Percentiles rank a stretch among this genome's conserved stretches.
Conservation (phyloP, 1,140 invertebrate genomes). For the Helicoverpa armigera region DNA sequence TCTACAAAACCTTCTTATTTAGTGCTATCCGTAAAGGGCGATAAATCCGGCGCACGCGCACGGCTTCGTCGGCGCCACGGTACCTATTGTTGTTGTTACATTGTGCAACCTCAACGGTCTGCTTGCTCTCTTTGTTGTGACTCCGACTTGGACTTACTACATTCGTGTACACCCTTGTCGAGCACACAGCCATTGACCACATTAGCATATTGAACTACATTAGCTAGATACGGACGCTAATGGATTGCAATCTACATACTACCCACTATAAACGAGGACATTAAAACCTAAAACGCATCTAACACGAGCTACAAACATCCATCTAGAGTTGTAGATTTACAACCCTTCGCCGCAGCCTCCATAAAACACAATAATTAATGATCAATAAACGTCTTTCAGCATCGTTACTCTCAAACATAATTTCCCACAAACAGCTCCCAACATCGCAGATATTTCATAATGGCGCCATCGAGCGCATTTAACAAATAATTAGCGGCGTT, state of each 20-base stretch:
- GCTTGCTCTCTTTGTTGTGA: conserved; percentile 65
- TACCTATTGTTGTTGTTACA: conserved; percentile 59
- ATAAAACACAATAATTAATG: conserved; percentile 31
- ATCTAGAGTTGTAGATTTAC: conserved; percentile 9
- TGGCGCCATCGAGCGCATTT: conserved; percentile 65
- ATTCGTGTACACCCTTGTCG: conserved; percentile 53
- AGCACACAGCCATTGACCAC: not conserved
- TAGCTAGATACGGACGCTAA: not conserved
- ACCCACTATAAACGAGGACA: conserved; percentile 4
- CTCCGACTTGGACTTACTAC: conserved; percentile 62
- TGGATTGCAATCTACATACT: not conserved
- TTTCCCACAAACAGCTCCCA: conserved; percentile 47
- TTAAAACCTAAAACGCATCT: not conserved
- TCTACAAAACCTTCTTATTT: not conserved
- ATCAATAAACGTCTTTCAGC: conserved; percentile 39
- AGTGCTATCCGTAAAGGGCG: conserved; percentile 45
- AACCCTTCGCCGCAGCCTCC: not conserved
- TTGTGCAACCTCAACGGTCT: conserved; percentile 64
- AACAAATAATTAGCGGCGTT: conserved; percentile 67
- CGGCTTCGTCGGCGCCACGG: conserved; percentile 59
- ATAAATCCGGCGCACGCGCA: conserved; percentile 61
- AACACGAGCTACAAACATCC: not conserved
- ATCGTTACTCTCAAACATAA: conserved; percentile 33
- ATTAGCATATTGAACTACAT: conserved; percentile 21
- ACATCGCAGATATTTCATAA: conserved; percentile 65